Percentiles rank a stretch among this genome's conserved stretches.
Conservation (phyloP, 1,140 invertebrate species). For the Calliphora vicina region DNA sequence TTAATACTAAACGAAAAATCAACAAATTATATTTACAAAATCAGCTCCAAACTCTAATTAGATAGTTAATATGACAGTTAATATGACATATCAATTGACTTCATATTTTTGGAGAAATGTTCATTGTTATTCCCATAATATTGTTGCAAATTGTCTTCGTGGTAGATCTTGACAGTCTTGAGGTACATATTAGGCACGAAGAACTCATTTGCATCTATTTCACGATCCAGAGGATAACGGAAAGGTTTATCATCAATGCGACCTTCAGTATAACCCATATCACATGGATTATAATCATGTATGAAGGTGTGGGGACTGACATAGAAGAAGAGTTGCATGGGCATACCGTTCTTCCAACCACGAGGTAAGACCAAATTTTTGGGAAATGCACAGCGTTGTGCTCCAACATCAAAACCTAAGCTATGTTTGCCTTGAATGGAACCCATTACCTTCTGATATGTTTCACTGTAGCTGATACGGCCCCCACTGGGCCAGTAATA, state of each 20-base stretch:
- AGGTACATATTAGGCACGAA: conserved; percentile 62
- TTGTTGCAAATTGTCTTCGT: conserved; percentile 63
- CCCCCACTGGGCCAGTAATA: conserved; percentile 68
- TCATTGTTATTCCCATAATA: too few relatives aligned
- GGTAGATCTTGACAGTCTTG: conserved; percentile 68
- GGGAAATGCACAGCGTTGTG: conserved; percentile 58
- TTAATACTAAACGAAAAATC: too few relatives aligned
- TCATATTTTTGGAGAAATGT: too few relatives aligned
- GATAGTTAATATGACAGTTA: too few relatives aligned
- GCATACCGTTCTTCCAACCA: conserved; percentile 67
- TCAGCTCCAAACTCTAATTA: too few relatives aligned
- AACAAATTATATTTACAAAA: too few relatives aligned
- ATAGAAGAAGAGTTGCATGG: conserved; percentile 67
- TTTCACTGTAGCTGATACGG: conserved; percentile 67
- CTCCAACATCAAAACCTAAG: conserved; percentile 56
- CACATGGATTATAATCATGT: conserved; percentile 51
- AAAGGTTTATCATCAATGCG: conserved; percentile 54
- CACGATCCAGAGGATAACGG: conserved; percentile 65
- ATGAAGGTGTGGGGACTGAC: conserved; percentile 63
- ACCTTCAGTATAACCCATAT: conserved; percentile 54
- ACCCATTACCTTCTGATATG: conserved; percentile 66
- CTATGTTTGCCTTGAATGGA: conserved; percentile 64
- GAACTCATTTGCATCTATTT: conserved; percentile 61
- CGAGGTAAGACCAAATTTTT: conserved; percentile 66
- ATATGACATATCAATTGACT: too few relatives aligned